Evolutionary conservation across 2,113 vertebrate species (phyloP), one percentile per base, ranked within the genome.

Genomic region (Psephotus haematonotus): DNA sequence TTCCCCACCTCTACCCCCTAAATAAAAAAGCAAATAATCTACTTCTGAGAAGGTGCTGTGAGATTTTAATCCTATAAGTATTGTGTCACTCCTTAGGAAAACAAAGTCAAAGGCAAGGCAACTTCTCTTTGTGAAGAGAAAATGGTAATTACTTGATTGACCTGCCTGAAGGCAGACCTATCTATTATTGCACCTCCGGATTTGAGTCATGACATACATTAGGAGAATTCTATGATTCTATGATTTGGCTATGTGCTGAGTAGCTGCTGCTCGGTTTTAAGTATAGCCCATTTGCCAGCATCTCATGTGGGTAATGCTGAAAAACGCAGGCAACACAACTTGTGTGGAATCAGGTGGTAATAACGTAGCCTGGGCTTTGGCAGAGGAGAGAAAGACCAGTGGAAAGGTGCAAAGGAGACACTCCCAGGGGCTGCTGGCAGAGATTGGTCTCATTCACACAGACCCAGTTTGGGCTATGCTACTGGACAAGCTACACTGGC

Each of bases 371-470:
- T 6, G 28, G 52, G 43, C 31, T 33, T 59, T 62, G 57, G 8
- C 27, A 59, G 65, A 17, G 46, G 55, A 39, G 60, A 39, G n/a
- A 82, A 63, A 4, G 12, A 33, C 18, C 22, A 9, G 57, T 0
- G 7, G 57, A 64, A 76, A 37, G n/a, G 37, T 10, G 55, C 10
- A 72, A 29, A 88, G n/a, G 24, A 80, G 47, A 65, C 7, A 10
- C 28, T 79, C 37, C n/a, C 20, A 14, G 22, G 10, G 9, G 46
- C 11, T 90, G 62, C 43, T 46, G 79, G 31, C 70, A 79, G 55
- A 63, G 17, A 9, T 0, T 3, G 18, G 22, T 62, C 31, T 55
- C 3, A 0, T 28, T 80, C 59, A 39, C 7, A 19, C 0, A 1
- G 29, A 18, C 19, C 17, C 27, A 33, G 17, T 27, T 14, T 35